Evolutionary conservation across 2,113 vertebrate genomes (phyloP).

Genomic region (Festucalex cinctus): DNA sequence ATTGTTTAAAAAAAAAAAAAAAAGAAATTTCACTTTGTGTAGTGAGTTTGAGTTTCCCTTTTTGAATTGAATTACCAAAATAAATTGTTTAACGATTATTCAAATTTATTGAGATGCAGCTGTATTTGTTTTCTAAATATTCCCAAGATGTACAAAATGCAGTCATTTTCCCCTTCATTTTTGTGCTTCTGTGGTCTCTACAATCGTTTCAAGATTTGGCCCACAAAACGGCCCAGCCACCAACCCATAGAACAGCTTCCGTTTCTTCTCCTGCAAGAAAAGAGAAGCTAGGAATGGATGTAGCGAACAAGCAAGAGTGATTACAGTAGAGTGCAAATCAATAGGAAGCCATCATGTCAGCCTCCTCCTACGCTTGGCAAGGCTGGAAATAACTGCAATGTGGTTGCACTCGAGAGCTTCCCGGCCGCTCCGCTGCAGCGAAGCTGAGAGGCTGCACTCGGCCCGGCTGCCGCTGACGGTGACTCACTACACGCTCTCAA

Average conservation of each 20-base stretch:
- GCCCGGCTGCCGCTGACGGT: constrained; percentile 33
- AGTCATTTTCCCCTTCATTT: not conserved
- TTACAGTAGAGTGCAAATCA: constrained; percentile 69
- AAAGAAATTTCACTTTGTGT: not conserved
- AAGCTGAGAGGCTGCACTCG: constrained; percentile 23
- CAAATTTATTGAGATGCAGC: not conserved
- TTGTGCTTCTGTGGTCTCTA: constrained; percentile 7
- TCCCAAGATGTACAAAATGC: not conserved
- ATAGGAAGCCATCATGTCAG: constrained; percentile 70
- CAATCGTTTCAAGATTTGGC: constrained; percentile 18
- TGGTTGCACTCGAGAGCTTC: constrained; percentile 65
- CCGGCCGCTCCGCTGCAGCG: constrained; percentile 44
- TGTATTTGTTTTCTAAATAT: not conserved
- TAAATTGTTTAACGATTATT: not conserved
- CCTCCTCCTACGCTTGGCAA: constrained; percentile 57
- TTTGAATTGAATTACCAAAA: not conserved
- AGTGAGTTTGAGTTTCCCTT: not conserved
- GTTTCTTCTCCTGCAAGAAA: constrained; percentile 25
- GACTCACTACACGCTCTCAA: constrained; percentile 43
- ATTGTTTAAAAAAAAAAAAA: too few species aligned
- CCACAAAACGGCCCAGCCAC: constrained; percentile 12
- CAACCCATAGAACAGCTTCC: constrained; percentile 12
- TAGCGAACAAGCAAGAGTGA: constrained; percentile 42
- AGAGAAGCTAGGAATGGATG: constrained; percentile 33
- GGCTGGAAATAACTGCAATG: constrained; percentile 59